Conservation (phyloP, 2,797 vertebrate species). For the Danio albolineatus region DNA sequence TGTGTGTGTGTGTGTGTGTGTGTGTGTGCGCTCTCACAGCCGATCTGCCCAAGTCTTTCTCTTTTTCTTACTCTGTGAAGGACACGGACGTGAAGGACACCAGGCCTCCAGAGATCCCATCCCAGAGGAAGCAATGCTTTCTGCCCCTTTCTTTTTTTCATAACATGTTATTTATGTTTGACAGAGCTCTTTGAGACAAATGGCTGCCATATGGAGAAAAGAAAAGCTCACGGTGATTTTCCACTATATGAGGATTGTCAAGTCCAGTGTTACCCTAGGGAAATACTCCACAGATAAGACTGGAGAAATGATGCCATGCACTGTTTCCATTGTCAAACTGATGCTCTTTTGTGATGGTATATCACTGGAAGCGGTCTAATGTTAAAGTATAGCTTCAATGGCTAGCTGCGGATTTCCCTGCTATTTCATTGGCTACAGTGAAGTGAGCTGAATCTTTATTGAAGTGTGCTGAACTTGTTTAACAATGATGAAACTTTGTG, state of each 20-base stretch:
- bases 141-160: constrained; percentile 69
- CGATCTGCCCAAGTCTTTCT: constrained; percentile 41
- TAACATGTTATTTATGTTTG: constrained; percentile 83
- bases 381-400: not conserved
- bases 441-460: no score
- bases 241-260: constrained; percentile 30
- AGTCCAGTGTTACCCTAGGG: constrained; percentile 13
- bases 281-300: constrained; percentile 44
- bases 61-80: constrained; percentile 44
- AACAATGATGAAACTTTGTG: no score
- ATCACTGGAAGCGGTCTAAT: not conserved
- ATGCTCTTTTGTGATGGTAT: no score
- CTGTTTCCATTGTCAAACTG: not conserved
- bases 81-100: constrained; percentile 75
- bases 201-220: constrained; percentile 82
- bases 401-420: not conserved
- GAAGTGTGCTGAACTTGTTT: no score
- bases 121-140: constrained; percentile 79
- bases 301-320: constrained; percentile 27
- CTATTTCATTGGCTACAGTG: no score
- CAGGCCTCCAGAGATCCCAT: constrained; percentile 77
- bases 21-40: constrained; percentile 49
- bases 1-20: no score
- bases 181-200: constrained; percentile 79
- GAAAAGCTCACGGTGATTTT: constrained; percentile 56